phyloP scores from a whole-genome alignment of 2,888 invertebrate genomes.

The Drosophila sordidula region DNA sequence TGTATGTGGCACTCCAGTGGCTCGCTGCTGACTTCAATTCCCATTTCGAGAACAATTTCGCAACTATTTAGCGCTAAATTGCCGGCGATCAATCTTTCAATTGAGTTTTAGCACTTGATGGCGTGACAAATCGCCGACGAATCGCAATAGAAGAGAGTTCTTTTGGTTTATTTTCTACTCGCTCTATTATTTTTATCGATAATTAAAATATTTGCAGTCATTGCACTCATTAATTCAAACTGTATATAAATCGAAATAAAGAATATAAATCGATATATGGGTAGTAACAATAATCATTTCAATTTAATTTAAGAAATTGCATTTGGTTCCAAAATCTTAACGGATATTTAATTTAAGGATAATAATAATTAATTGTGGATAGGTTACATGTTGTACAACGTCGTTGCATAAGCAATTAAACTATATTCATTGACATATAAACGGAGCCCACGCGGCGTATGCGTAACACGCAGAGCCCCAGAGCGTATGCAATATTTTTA shows the following conservation, averaged over 20 bases:
- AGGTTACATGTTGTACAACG: background rate
- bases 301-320: no score
- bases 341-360: no score
- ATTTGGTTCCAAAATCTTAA: no score
- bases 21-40: conserved; percentile 8
- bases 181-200: background rate
- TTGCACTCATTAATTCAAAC: no score
- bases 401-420: background rate
- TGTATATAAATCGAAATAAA: no score
- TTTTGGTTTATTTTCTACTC: background rate
- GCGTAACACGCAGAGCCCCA: conserved; percentile 18
- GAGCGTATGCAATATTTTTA: conserved; percentile 34
- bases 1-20: background rate
- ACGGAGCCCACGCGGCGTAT: conserved; percentile 34
- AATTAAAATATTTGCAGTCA: background rate
- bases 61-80: conserved; percentile 30
- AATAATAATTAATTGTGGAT: no score
- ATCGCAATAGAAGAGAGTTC: background rate
- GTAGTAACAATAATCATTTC: no score
- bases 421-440: background rate
- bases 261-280: no score
- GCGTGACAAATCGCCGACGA: conserved; percentile 21
- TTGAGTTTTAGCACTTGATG: conserved; percentile 20
- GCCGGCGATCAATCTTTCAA: conserved; percentile 34
- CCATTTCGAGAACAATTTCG: conserved; percentile 21